These are phyloP conservation scores for Gibbula magus DNA, from an alignment of 2,888 invertebrate genomes.

Conservation along the genomic window DNA sequence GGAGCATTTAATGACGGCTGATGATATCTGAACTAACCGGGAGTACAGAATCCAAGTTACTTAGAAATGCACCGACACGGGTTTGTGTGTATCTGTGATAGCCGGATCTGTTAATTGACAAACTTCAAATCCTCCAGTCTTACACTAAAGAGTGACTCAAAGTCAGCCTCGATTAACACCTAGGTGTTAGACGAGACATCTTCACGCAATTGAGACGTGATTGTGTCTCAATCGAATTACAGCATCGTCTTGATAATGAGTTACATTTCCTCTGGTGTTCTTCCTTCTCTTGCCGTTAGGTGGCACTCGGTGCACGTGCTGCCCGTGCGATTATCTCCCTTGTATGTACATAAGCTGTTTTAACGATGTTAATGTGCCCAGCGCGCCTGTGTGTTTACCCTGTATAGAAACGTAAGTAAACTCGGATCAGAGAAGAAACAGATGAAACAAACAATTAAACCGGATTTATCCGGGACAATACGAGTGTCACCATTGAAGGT, in stretches of 20 bases:
- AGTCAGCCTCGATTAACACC: too few relatives aligned
- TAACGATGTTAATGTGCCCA: background rate
- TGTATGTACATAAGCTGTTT: too few relatives aligned
- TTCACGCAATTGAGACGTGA: background rate
- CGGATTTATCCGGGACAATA: constrained; percentile 6
- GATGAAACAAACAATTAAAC: constrained; percentile 14
- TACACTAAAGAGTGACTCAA: too few relatives aligned
- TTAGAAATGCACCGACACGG: too few relatives aligned
- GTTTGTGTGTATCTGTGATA: too few relatives aligned
- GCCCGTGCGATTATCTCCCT: background rate
- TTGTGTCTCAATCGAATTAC: constrained; percentile 1
- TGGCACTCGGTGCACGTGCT: constrained; percentile 6
- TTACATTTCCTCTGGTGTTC: background rate
- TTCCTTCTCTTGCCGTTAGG: background rate
- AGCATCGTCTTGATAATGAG: background rate
- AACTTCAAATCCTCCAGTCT: too few relatives aligned
- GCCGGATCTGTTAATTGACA: too few relatives aligned
- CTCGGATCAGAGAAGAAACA: background rate
- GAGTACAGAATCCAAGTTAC: too few relatives aligned
- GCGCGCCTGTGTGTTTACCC: background rate
- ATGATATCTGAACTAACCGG: too few relatives aligned
- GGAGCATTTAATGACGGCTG: too few relatives aligned
- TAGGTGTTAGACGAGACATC: too few relatives aligned
- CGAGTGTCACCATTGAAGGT: constrained; percentile 10
- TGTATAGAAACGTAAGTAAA: constrained; percentile 13